phyloP scores from a whole-genome alignment of 2,797 vertebrate genomes.

The Heterohyrax brucei region DNA sequence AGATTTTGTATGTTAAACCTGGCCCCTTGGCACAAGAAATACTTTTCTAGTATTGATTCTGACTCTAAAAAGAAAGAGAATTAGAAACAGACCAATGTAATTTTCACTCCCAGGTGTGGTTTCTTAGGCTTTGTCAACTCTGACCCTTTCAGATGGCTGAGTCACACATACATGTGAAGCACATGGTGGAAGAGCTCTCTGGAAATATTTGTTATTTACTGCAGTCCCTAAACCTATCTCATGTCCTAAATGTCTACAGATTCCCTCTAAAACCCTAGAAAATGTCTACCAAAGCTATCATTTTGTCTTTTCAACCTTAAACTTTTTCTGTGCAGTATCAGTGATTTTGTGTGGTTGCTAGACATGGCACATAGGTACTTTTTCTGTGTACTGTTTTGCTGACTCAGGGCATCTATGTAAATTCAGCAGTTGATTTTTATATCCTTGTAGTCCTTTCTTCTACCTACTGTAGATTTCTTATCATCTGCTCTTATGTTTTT shows the following conservation, averaged over 20 bases:
- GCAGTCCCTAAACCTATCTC: conserved; percentile 25
- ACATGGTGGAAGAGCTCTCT: conserved; percentile 33
- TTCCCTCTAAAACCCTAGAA: conserved; percentile 39
- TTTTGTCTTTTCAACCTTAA: conserved; percentile 58
- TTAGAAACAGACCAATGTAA: conserved; percentile 29
- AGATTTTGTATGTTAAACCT: conserved; percentile 76
- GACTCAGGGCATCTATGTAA: conserved; percentile 38
- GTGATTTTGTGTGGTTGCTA: background rate
- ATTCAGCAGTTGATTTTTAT: conserved; percentile 61
- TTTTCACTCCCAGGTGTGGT: conserved; percentile 42
- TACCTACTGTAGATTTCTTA: conserved; percentile 23
- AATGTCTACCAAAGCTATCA: conserved; percentile 8
- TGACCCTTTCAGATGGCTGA: conserved; percentile 43
- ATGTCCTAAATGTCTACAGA: conserved; percentile 1
- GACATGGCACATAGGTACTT: background rate
- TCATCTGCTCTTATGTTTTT: conserved; percentile 55
- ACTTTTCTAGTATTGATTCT: conserved; percentile 65
- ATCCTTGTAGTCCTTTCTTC: conserved; percentile 48
- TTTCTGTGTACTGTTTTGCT: conserved; percentile 44
- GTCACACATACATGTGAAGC: conserved; percentile 27
- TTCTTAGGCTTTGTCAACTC: conserved; percentile 31
- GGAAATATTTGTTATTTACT: conserved; percentile 69
- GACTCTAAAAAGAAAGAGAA: conserved; percentile 48
- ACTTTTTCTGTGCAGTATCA: conserved; percentile 41
- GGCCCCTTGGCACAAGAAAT: conserved; percentile 61